Evolutionary conservation across 2,888 invertebrate genomes (phyloP).

Genomic region (Dioctria rufipes): DNA sequence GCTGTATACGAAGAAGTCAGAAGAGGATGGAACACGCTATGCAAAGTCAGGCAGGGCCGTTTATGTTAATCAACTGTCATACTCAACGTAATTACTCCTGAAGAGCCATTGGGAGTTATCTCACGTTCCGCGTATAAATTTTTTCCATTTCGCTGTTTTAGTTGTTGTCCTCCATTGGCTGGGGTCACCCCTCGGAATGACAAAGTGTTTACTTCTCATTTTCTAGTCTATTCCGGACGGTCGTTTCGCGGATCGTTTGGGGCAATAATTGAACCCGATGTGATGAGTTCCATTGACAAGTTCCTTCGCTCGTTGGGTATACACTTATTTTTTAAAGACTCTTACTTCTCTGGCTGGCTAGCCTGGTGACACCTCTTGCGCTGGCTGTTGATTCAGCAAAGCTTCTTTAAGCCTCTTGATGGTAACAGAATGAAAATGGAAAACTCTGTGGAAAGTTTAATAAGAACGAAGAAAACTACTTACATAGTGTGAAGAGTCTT

Average conservation of each 20-base stretch:
- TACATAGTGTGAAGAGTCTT: too few relatives aligned
- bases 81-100: conserved; percentile 50
- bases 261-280: conserved; percentile 40
- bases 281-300: conserved; percentile 36
- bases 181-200: conserved; percentile 24
- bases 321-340: background rate
- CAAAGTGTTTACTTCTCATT: conserved; percentile 50
- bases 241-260: conserved; percentile 43
- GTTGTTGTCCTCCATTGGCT: conserved; percentile 17
- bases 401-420: conserved; percentile 15
- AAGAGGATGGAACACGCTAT: background rate
- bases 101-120: conserved; percentile 44
- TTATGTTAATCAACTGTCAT: conserved; percentile 49
- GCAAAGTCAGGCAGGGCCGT: conserved; percentile 47
- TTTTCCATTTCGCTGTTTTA: conserved; percentile 31
- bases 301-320: conserved; percentile 2
- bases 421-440: background rate
- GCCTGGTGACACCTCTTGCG: conserved; percentile 12
- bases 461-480: background rate
- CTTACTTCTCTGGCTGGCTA: background rate
- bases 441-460: conserved; percentile 2
- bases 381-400: conserved; percentile 42
- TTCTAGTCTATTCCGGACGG: conserved; percentile 36
- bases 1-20: background rate
- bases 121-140: conserved; percentile 50